These are phyloP conservation scores for Gopherus flavomarginatus DNA, from an alignment of 2,113 vertebrate genomes.

Conservation along the genomic window DNA sequence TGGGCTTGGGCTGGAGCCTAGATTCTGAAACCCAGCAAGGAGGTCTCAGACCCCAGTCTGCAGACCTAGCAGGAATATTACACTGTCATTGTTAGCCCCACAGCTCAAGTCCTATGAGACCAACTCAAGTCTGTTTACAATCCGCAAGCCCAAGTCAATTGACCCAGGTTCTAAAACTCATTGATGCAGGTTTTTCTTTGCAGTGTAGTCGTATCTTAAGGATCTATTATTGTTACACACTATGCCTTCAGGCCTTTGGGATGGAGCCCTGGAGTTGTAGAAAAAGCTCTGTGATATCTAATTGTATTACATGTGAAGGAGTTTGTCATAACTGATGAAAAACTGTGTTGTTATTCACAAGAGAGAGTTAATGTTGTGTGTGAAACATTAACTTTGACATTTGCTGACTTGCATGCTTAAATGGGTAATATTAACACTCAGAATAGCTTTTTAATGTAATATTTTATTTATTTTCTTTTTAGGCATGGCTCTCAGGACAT, in stretches of 20 bases:
- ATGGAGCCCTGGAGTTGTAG: neutral
- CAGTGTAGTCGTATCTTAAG: neutral
- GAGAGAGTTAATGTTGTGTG: neutral
- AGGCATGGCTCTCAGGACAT: neutral
- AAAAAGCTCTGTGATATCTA: accelerated
- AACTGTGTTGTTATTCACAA: neutral
- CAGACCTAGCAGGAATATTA: neutral
- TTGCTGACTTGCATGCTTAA: neutral
- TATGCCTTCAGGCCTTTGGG: accelerated
- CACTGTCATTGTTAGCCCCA: neutral
- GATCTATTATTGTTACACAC: neutral
- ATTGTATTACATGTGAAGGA: neutral
- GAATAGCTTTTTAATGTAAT: neutral
- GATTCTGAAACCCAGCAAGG: neutral
- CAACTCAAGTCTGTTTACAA: no score
- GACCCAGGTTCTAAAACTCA: neutral
- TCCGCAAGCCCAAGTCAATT: neutral
- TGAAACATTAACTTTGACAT: neutral
- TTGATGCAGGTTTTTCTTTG: neutral
- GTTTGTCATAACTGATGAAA: neutral
- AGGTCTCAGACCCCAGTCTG: neutral
- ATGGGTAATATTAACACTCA: neutral
- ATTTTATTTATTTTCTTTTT: neutral
- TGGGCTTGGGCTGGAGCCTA: neutral
- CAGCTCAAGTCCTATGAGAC: neutral